Evolutionary conservation across 2,888 invertebrate species (phyloP).

Genomic region (Amphipoea lucens): DNA sequence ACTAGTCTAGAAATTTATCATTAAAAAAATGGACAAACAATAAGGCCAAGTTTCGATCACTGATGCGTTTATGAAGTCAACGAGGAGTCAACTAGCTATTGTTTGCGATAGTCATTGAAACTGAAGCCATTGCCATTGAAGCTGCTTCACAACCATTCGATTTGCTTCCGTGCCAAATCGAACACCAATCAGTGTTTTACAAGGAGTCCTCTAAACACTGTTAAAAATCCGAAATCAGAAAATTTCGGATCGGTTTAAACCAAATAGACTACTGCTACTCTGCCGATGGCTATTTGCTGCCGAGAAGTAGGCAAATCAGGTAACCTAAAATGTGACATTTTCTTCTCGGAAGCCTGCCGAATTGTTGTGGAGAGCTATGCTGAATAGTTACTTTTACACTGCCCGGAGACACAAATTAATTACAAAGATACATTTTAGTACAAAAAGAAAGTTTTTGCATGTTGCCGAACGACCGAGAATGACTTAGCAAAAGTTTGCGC

Average conservation of each 20-base stretch:
- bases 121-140: background rate
- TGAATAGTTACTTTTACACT: conserved; percentile 1
- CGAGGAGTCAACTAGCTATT: conserved; percentile 52
- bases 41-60: conserved; percentile 49
- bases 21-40: conserved; percentile 37
- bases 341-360: too few relatives aligned
- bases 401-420: background rate
- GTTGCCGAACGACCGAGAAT: conserved; percentile 30
- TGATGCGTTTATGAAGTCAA: conserved; percentile 46
- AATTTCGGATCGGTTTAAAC: background rate
- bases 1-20: conserved; percentile 9
- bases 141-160: background rate
- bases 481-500: conserved; percentile 35
- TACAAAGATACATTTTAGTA: conserved; percentile 11
- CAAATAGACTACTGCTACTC: background rate
- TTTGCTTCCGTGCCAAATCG: background rate
- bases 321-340: background rate
- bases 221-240: background rate
- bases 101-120: conserved; percentile 18
- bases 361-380: background rate
- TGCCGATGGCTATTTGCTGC: background rate
- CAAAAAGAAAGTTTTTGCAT: conserved; percentile 50
- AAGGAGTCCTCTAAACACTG: background rate
- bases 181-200: background rate
- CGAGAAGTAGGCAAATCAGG: background rate